Evolutionary conservation across 1,140 invertebrate genomes (phyloP).

Genomic region (Chelonus insularis): DNA sequence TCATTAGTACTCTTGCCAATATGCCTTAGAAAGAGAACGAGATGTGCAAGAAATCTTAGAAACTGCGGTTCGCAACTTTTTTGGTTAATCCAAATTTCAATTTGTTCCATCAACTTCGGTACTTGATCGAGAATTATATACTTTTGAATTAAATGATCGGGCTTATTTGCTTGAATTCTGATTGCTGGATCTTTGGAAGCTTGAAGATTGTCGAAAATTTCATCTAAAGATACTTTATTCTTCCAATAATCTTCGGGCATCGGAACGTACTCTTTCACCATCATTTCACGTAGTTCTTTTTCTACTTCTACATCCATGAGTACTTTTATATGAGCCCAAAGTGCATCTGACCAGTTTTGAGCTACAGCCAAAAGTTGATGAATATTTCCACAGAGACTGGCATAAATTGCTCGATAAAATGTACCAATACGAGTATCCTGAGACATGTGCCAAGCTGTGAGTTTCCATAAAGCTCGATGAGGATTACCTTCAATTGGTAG

Average conservation of each 20-base stretch:
- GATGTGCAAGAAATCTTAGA: conserved; percentile 80
- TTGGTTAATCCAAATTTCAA: conserved; percentile 57
- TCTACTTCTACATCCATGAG: conserved; percentile 86
- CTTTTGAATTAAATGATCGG: conserved; percentile 75
- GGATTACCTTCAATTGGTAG: conserved; percentile 80
- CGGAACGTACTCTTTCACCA: conserved; percentile 58
- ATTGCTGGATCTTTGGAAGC: conserved; percentile 62
- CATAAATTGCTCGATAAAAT: conserved; percentile 70
- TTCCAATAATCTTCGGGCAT: conserved; percentile 81
- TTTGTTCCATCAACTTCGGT: conserved; percentile 64
- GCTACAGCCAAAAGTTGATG: conserved; percentile 74
- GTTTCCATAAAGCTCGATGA: conserved; percentile 89
- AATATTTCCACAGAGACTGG: conserved; percentile 82
- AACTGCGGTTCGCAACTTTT: conserved; percentile 62
- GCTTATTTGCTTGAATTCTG: conserved; percentile 60
- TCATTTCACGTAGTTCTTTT: conserved; percentile 66
- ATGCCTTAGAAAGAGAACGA: conserved; percentile 79
- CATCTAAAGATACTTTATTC: conserved; percentile 71
- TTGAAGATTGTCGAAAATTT: conserved; percentile 70
- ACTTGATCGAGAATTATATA: conserved; percentile 76
- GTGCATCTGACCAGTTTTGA: conserved; percentile 82
- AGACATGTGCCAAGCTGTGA: conserved; percentile 76
- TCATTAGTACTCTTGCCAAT: conserved; percentile 72
- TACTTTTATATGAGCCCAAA: conserved; percentile 86
- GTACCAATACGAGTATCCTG: conserved; percentile 60